phyloP scores from a whole-genome alignment of 2,113 vertebrate species.

The Regulus satrapa region DNA sequence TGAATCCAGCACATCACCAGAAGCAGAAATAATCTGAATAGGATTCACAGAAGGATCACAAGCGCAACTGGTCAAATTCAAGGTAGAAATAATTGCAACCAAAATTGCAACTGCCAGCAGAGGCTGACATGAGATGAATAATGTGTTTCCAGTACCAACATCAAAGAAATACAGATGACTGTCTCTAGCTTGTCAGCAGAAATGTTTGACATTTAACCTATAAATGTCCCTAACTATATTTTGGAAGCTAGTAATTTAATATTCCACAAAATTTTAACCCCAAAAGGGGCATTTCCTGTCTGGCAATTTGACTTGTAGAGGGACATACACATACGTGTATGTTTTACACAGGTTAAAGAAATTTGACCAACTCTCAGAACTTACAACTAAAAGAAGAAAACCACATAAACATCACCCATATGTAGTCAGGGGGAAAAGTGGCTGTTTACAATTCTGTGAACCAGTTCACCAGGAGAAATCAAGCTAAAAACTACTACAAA shows the following conservation, averaged over 20 bases:
- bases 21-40: slow-evolving; percentile 55
- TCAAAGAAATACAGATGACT: slow-evolving; percentile 18
- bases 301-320: background rate
- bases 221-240: background rate
- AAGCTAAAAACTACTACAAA: slow-evolving; percentile 32
- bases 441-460: background rate
- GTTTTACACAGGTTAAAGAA: background rate
- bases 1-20: slow-evolving; percentile 32
- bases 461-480: background rate
- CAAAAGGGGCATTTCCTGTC: background rate
- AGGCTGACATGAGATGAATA: slow-evolving; percentile 46
- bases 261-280: background rate
- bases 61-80: slow-evolving; percentile 27
- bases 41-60: slow-evolving; percentile 55
- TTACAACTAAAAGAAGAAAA: slow-evolving; percentile 1
- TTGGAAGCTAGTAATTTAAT: background rate
- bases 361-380: background rate
- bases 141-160: slow-evolving; percentile 40
- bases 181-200: slow-evolving; percentile 7
- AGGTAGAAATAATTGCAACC: slow-evolving; percentile 63
- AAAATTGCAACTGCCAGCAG: slow-evolving; percentile 37
- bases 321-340: background rate
- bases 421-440: background rate
- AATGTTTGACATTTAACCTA: background rate
- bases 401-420: background rate